Evolutionary conservation across 2,797 vertebrate species (phyloP).

Genomic region (Rallus crepitans): DNA sequence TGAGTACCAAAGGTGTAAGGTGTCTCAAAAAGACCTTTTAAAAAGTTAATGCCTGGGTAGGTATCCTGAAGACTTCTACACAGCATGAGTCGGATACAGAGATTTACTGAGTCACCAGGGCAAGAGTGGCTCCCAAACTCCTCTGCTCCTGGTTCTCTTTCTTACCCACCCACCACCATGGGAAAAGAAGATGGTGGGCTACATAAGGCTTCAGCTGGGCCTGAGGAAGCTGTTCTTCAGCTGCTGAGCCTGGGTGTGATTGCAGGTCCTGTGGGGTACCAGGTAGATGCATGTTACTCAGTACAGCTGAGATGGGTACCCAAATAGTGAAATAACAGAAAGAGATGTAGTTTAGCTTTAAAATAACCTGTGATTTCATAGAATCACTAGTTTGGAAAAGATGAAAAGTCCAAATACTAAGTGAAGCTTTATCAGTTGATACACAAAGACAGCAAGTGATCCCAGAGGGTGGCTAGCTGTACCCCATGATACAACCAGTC

Average conservation of each 20-base stretch:
- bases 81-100: not conserved
- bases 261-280: not conserved
- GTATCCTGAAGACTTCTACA: not conserved
- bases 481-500: not conserved
- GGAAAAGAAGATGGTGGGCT: not conserved
- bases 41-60: not conserved
- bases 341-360: no score
- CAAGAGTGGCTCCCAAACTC: not conserved
- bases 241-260: not conserved
- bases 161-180: rapidly evolving
- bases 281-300: not conserved
- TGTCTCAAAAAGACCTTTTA: not conserved
- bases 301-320: not conserved
- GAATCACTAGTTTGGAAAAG: no score
- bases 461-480: not conserved
- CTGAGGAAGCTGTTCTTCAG: not conserved
- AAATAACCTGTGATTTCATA: no score
- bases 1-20: not conserved
- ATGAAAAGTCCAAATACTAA: not conserved
- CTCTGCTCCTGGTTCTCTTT: not conserved
- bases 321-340: not conserved
- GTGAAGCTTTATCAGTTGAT: not conserved
- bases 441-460: not conserved
- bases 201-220: not conserved
- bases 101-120: not conserved